Evolutionary conservation across 1,140 invertebrate species (phyloP), one percentile per base, ranked within the genome.

Genomic region (Littorina saxatilis): DNA sequence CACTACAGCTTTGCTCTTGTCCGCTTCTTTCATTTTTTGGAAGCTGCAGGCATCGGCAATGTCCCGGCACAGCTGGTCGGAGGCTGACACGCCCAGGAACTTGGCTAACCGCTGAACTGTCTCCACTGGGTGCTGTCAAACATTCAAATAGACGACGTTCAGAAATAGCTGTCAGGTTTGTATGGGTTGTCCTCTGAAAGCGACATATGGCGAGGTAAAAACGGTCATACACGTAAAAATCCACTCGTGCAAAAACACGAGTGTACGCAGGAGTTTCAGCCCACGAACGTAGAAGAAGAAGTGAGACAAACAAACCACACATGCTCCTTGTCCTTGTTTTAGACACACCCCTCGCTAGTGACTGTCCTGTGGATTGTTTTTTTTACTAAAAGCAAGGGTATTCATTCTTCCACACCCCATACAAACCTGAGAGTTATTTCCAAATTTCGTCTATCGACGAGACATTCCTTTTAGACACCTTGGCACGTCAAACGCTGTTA

Each of bases 21-120:
- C 66, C 17, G 77, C 81, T 39, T 81, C 73, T 27, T 84, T 86
- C 73, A 86, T 70, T 35, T 75, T 80, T 2, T 81, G 35, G 61
- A 86, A 86, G 61, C 79, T 75, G 70, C 80, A 81, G 7, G 75
- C 82, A 17, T 83, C 76, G 9, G 78, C 82, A 7, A 86, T 76
- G 40, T 80, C 55, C 29, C 79, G 35, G 23, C 78, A 78, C 27
- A 81, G 78, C 17, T 80, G 66, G 32, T 82, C 78, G 17, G 43
- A 47, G 43, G 66, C 23, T 9, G 73, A 29, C 0, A 70, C 47
- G n/a, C 58, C 83, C 17, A 86, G 68, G 61, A 84, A 86, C 43
- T 81, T 40, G 13, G 82, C 78, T 2, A 86, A 37, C 52, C 63
- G 50, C 39, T 39, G 70, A 2, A 86, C 75, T 4, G 43, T 50